A percentile compares a stretch with the other conserved stretches of the same genome.
These are phyloP conservation scores for Blera fallax DNA, from an alignment of 2,888 invertebrate species.

Conservation along the genomic window DNA sequence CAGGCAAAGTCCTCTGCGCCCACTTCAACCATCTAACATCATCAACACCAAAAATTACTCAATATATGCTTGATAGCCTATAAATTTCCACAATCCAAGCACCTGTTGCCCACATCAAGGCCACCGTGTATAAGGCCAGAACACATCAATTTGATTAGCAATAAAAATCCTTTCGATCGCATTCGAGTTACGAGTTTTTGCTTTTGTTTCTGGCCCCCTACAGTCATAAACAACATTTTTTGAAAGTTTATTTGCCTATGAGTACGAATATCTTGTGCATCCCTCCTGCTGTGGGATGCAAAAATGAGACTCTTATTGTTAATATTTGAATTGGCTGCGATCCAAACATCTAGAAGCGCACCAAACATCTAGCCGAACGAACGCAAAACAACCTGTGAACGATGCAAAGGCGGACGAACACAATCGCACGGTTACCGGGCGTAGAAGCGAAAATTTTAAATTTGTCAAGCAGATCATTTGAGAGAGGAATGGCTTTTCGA, in stretches of 20 bases:
- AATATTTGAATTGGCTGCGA: slow-evolving; percentile 56
- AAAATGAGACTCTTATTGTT: slow-evolving; percentile 58
- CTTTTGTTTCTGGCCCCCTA: not conserved
- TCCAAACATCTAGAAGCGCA: slow-evolving; percentile 58
- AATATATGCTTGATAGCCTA: not conserved
- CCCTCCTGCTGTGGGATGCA: slow-evolving; percentile 21
- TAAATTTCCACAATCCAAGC: not conserved
- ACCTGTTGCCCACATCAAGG: slow-evolving; percentile 46
- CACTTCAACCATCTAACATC: not conserved
- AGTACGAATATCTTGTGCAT: not conserved
- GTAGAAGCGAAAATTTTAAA: slow-evolving; percentile 14
- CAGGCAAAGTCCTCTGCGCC: not conserved
- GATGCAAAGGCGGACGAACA: slow-evolving; percentile 13
- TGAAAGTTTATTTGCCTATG: slow-evolving; percentile 29
- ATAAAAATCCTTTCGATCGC: slow-evolving; percentile 53
- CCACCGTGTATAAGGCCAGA: not conserved
- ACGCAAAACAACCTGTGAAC: slow-evolving; percentile 67
- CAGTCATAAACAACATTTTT: slow-evolving; percentile 44
- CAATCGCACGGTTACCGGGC: not conserved
- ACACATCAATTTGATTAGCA: slow-evolving; percentile 25
- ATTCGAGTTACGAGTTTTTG: not conserved
- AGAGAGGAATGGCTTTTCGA: not conserved
- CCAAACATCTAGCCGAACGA: slow-evolving; percentile 45
- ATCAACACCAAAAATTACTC: not conserved
- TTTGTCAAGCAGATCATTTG: slow-evolving; percentile 48